A percentile compares a stretch with the other conserved stretches of the same genome.
Conservation (phyloP, 2,888 invertebrate species). For the Netelia melanura region DNA sequence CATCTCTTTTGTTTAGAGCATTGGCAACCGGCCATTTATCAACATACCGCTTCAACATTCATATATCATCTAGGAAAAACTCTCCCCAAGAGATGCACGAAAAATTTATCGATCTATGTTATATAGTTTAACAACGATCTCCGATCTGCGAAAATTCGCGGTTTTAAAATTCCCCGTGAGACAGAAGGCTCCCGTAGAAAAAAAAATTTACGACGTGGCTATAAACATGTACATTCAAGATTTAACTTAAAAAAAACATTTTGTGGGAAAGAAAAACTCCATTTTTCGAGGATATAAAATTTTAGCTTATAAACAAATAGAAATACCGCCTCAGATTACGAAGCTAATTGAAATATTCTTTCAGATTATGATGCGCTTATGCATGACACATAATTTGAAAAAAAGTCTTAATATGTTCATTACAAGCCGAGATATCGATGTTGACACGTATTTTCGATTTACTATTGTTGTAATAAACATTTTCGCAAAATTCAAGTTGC, state of each 20-base stretch:
- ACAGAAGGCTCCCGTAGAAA: neutral
- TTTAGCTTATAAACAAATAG: slow-evolving; percentile 8
- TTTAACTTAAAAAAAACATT: neutral
- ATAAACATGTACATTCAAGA: slow-evolving; percentile 1
- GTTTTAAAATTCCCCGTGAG: neutral
- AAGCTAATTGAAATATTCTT: slow-evolving; percentile 19
- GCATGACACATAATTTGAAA: neutral
- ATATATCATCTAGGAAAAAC: neutral
- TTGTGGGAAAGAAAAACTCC: neutral
- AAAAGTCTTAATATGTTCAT: neutral
- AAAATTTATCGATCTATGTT: neutral
- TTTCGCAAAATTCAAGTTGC: slow-evolving; percentile 14
- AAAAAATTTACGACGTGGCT: neutral
- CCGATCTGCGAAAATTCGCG: neutral
- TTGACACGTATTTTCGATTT: neutral
- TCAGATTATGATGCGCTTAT: slow-evolving; percentile 10
- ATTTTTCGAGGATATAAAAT: neutral
- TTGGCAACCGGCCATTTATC: slow-evolving; percentile 3
- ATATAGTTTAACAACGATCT: neutral
- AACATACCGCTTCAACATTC: slow-evolving; percentile 3
- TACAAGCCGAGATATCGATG: slow-evolving; percentile 3
- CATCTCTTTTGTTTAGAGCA: neutral
- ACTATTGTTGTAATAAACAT: neutral
- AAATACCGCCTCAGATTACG: neutral
- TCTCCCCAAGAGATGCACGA: neutral